Base-by-base conservation (phyloP, 2,888 invertebrate species). In the Arctia plantaginis region DNA sequence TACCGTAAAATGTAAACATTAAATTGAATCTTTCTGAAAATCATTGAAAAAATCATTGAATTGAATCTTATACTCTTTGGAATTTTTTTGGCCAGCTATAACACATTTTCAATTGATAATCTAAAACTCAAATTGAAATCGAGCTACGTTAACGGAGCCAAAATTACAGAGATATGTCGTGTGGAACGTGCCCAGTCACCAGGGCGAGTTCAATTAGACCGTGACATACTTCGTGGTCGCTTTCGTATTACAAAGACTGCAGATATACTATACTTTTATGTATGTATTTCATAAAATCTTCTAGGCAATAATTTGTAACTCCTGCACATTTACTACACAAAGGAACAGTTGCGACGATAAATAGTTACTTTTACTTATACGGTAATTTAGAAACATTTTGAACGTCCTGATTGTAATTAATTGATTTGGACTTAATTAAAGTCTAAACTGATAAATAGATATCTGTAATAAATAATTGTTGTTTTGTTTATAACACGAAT, bases 171-270 rank as follows among this genome's bases (percentile, higher is more conserved):
- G 86, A 88, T 86, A 89, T 89, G 87, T 90, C 89, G 88, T 89
- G 89, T 91, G 89, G 88, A 91, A 90, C 93, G 90, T 88, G 88
- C 85, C 88, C 90, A 90, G 89, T 88, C 88, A 90, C 89, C 89
- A 90, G 88, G 82, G 81, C 84, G 82, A 86, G 85, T 91, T 89
- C 91, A 94, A 93, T 93, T 92, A 93, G 94, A 94, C 94, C 94
- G 91, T 93, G 92, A 93, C 94, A 93, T 87, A 90, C 89, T 91
- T 93, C 87, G 87, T 90, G 89, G 89, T 91, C 86, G 91, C 92
- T 94, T 93, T 93, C 92, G 86, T 91, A 90, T 91, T 82, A 86
- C 86, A 84, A 86, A 86, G 83, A 84, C 86, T 81, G 80, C 77
- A 81, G 78, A 82, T 77, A 82, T 82, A 84, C 27, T 64, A 41